phyloP scores from a whole-genome alignment of 2,113 vertebrate genomes.

The Lophochroa leadbeateri region DNA sequence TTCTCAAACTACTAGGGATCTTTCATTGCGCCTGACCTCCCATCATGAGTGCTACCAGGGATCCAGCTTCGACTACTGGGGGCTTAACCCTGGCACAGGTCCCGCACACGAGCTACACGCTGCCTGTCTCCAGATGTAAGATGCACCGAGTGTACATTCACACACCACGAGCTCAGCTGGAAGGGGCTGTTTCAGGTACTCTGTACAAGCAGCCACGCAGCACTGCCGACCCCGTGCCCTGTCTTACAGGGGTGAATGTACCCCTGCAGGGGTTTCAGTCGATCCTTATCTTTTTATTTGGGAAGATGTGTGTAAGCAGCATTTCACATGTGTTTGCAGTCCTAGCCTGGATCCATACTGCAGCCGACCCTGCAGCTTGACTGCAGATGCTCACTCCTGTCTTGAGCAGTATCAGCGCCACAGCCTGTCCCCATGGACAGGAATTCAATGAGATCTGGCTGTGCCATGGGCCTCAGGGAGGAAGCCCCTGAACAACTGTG shows the following conservation, averaged over 20 bases:
- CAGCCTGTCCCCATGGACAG: background rate
- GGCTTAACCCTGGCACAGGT: conserved; percentile 30
- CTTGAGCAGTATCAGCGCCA: accelerated
- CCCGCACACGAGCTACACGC: conserved; percentile 38
- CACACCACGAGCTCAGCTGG: background rate
- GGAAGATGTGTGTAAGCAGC: background rate
- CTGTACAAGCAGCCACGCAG: background rate
- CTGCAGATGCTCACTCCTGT: accelerated
- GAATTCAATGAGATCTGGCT: background rate
- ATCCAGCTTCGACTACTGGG: conserved; percentile 45
- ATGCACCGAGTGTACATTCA: background rate
- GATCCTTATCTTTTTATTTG: background rate
- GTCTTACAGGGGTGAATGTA: too few species aligned
- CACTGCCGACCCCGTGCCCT: accelerated
- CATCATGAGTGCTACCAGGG: conserved; percentile 63
- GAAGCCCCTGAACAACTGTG: accelerated
- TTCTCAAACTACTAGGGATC: conserved; percentile 61
- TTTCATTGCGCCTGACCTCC: conserved; percentile 69
- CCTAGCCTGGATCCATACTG: accelerated
- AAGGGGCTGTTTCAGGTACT: background rate
- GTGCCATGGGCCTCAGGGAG: accelerated
- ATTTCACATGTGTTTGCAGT: background rate
- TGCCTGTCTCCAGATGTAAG: conserved; percentile 50
- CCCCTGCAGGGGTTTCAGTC: accelerated
- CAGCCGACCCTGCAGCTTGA: background rate